Base-by-base conservation (phyloP, 1,140 invertebrate species). In the Tetraneura akinire region DNA sequence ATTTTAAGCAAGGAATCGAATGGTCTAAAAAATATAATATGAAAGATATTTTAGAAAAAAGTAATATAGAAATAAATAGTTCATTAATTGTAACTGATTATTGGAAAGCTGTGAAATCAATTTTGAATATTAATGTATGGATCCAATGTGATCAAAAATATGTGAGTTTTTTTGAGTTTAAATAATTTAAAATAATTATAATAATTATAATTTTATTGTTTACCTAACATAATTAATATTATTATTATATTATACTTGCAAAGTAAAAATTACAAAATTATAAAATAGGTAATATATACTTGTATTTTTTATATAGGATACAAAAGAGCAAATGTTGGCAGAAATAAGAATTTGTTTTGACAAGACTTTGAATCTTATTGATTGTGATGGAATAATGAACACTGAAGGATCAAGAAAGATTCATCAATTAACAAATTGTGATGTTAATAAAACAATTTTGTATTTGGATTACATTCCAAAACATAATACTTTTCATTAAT, bases 1-100 rank as follows among this genome's bases (percentile, higher is more conserved):
- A 94, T 84, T 95, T 95, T 82, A 83, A 85, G 3, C 86, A 89
- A 81, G 93, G 91, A 0, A 83, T 95, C 1, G 83, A 88, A n/a
- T 90, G 91, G 87, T 55, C 74, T 62, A 32, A 78, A 18, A 57
- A 57, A 3, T 78, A 62, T 29, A 45, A 55, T 62, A 78, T 78
- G 55, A 62, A 47, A 16, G 55, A 78, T 11, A 47, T 78, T 78
- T 57, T 78, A 23, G 42, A 47, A 18, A 78, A 78, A 62, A 26
- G 11, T 62, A 42, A 23, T n/a, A 47, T 78, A 45, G 16, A 57
- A 60, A 6, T 78, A 45, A 78, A 78, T 32, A 78, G 74, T 29
- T 23, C 74, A 62, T 47, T 62, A 45, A 26, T 21, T 62, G 74
- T 78, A 57, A 23, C 32, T 78, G 74, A 78, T 62, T 78, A 78